Evolutionary conservation across 2,888 invertebrate genomes (phyloP), one percentile per base, ranked within the genome.

Genomic region (Ellobium chinense): DNA sequence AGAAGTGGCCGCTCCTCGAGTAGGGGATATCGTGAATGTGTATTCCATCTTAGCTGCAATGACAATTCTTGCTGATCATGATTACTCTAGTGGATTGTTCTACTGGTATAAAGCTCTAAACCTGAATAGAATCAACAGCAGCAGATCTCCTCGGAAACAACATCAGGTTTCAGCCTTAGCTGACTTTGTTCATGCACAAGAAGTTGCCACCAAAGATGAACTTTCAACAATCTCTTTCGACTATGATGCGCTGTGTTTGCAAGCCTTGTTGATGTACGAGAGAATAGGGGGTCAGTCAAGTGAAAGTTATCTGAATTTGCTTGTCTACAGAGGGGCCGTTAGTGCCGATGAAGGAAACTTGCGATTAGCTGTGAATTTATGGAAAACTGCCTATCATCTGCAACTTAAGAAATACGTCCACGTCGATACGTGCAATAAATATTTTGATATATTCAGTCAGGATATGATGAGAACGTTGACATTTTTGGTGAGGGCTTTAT

Each of bases 191-290:
- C 46, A 69, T 7, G 37, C 54, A 7, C n/a, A 27, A 1, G 75
- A 80, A 18, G 34, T 80, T 31, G 27, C 37, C 2, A 68, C 56
- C 14, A 4, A 18, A 5, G 34, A 75, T 9, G 69, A 80, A 9
- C 63, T 80, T 4, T 18, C 31, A 1, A n/a, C 14, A 24, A 34
- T 69, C 7, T 27, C 62, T 12, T 27, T 34, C 2, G 37, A 80
- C 39, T 54, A 36, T 18, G 75, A 75, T 18, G 24, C 37, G 18
- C 29, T 80, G 12, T 46, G 36, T n/a, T 7, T 75, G 24, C 75
- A 80, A 34, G 80, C 80, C 3, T 60, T 80, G 60, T 29, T 80
- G 0, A 34, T 80, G 18, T 80, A 69, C 27, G 80, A 80, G 36
- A 75, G 75, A 69, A 36, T 39, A 12, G 7, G 63, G 1, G 80